phyloP scores from a whole-genome alignment of 2,797 vertebrate genomes.

The Mormyrops boulengeri region DNA sequence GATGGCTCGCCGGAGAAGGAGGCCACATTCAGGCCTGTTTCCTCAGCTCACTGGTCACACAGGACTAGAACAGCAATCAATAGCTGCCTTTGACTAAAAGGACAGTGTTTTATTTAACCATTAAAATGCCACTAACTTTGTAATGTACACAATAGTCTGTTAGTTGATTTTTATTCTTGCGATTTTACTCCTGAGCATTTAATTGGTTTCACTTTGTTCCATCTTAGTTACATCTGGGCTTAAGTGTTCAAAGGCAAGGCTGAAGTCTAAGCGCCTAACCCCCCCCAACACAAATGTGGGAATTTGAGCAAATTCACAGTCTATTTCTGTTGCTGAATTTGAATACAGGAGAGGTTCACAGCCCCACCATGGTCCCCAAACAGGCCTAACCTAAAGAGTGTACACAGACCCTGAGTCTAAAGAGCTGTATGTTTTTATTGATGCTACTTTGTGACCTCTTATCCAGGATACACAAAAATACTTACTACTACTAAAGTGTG shows the following conservation, averaged over 20 bases:
- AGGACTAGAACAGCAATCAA: background rate
- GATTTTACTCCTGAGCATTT: background rate
- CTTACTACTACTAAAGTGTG: background rate
- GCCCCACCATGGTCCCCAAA: background rate
- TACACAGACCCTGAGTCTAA: background rate
- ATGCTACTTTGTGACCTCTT: background rate
- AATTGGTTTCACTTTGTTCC: background rate
- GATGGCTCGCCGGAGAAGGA: background rate
- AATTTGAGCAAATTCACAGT: constrained; percentile 6
- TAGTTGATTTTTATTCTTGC: background rate
- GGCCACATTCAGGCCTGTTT: background rate
- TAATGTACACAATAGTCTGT: background rate
- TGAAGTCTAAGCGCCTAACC: background rate
- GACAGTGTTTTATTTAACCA: background rate
- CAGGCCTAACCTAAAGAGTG: background rate
- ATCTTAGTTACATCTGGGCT: background rate
- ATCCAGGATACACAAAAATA: background rate
- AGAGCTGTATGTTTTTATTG: background rate
- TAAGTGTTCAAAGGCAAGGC: background rate
- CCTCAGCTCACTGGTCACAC: background rate
- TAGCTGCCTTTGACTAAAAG: background rate
- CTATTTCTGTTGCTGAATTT: background rate
- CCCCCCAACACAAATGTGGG: background rate
- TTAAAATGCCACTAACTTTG: background rate
- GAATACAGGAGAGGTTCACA: background rate